Evolutionary conservation across 1,140 invertebrate genomes (phyloP), one percentile per base, ranked within the genome.

Genomic region (Drosophila oshimai): DNA sequence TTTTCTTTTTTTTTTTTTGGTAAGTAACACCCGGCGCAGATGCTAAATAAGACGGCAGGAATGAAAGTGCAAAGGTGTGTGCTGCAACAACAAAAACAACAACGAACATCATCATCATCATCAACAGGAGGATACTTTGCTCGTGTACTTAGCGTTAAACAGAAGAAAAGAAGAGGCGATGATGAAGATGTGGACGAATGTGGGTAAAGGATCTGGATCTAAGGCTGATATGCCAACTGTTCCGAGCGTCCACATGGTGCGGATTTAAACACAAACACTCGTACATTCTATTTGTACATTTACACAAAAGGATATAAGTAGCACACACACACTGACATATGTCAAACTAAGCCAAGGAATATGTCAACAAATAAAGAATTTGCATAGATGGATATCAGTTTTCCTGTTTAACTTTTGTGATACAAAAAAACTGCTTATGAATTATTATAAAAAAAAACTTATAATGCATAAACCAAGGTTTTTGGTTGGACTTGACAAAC

Each of bases 11-110:
- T 10, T 26, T 7, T 24, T 58, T 22, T 17, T 42, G 45, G 74
- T 60, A 51, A 67, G 74, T 79, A 84, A 84, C 79, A 84, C 79
- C 79, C 79, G 79, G 79, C 79, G 79, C 79, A 84, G 79, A 84
- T 84, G 79, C 80, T 84, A 84, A 84, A 79, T 79, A 86, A 84
- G 80, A 79, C 74, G 80, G 26, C 70, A 79, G 80, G 74, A 79
- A 84, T 84, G 75, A 84, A 79, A 84, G 58, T 84, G 75, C 71
- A 79, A 74, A 79, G 75, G 64, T 67, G 64, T 68, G 64, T 67
- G 58, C 51, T 12, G 53, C 29, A 45, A n/a, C 34, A 18, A 17
- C 55, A 54, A 44, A 31, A 47, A 20, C 61, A 34, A 39, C 44
- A 49, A 28, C 42, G 41, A 34, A n/a, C n/a, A n/a, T n/a, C 33